Conservation (phyloP, 2,888 invertebrate genomes). For the Tillus elongatus region DNA sequence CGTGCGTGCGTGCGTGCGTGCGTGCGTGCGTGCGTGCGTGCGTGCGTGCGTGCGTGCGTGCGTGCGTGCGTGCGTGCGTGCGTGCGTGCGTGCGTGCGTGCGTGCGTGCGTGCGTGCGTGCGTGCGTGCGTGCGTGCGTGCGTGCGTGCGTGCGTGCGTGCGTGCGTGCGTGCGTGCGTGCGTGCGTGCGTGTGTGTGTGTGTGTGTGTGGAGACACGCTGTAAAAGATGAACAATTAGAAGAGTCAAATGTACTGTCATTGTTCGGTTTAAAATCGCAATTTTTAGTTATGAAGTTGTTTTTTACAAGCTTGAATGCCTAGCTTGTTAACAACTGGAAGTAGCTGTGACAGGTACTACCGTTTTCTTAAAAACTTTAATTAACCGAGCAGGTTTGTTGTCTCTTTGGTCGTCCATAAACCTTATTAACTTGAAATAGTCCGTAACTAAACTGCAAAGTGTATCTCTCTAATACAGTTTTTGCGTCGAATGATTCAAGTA, state of each 20-base stretch:
- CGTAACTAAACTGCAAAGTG: neutral
- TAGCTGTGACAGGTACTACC: conserved; percentile 8
- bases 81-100: no score
- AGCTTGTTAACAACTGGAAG: conserved; percentile 10
- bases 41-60: no score
- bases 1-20: no score
- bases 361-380: conserved; percentile 12
- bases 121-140: no score
- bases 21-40: no score
- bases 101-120: no score
- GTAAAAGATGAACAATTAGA: no score
- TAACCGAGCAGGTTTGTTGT: conserved; percentile 16
- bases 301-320: conserved; percentile 9
- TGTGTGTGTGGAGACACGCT: no score
- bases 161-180: no score
- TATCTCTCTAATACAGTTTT: conserved; percentile 11
- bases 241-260: conserved; percentile 9
- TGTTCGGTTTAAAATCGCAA: neutral
- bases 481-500: conserved; percentile 15
- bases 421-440: conserved; percentile 12
- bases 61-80: no score
- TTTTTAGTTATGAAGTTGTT: conserved; percentile 6
- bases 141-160: no score
- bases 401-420: conserved; percentile 13
- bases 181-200: no score